These are phyloP conservation scores for Jordanella pulchra DNA, from an alignment of 2,797 vertebrate species.

Conservation along the genomic window DNA sequence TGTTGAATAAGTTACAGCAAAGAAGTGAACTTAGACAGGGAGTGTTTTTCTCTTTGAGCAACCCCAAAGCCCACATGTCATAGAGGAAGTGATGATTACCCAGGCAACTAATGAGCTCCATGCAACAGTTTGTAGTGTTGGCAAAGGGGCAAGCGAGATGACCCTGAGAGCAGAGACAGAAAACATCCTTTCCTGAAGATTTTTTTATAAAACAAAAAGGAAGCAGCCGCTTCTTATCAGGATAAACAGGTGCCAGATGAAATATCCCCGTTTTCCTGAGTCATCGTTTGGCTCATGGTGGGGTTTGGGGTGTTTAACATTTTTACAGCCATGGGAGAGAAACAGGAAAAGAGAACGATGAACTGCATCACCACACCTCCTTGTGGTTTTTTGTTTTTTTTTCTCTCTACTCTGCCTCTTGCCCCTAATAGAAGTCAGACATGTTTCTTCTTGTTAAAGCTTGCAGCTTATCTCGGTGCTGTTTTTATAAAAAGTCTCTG, in stretches of 20 bases:
- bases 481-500: not conserved
- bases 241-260: constrained; percentile 21
- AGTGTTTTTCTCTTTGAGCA: not conserved
- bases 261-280: constrained; percentile 22
- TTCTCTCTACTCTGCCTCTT: constrained; percentile 6
- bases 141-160: constrained; percentile 8
- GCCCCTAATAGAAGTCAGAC: constrained; percentile 14
- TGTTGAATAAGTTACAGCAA: not conserved
- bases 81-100: not conserved
- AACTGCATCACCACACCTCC: constrained; percentile 42
- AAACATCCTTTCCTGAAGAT: constrained; percentile 48
- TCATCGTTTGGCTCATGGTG: not conserved
- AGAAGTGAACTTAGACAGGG: not conserved
- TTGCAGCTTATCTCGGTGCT: no score
- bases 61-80: not conserved
- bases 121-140: constrained; percentile 20
- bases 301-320: not conserved
- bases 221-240: constrained; percentile 44
- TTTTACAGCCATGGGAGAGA: not conserved
- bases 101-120: constrained; percentile 13
- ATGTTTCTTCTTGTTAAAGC: constrained; percentile 50
- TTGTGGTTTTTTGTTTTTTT: constrained; percentile 34
- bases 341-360: constrained; percentile 21
- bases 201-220: constrained; percentile 50
- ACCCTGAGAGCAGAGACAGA: constrained; percentile 40